Evolutionary conservation across 2,113 vertebrate genomes (phyloP).

Genomic region (Strix aluco): DNA sequence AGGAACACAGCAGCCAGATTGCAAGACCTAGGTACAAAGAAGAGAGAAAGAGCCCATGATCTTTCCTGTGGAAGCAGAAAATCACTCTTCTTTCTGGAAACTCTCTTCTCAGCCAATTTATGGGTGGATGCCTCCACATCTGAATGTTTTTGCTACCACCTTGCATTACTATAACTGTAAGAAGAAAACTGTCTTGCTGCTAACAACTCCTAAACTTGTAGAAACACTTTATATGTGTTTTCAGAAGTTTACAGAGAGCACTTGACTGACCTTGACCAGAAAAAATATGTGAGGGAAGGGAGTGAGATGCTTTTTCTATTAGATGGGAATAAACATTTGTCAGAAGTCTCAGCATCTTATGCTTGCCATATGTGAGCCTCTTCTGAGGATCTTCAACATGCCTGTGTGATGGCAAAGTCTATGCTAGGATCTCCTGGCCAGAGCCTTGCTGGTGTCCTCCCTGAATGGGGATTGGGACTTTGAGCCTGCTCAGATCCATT

Average conservation of each 20-base stretch:
- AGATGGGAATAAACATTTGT: neutral
- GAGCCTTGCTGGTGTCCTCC: neutral
- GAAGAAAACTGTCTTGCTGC: neutral
- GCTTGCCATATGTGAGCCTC: neutral
- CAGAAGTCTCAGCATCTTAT: neutral
- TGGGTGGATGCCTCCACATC: neutral
- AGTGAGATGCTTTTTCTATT: neutral
- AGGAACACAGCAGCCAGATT: neutral
- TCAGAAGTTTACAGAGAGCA: neutral
- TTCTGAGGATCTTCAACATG: neutral
- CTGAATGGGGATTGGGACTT: neutral
- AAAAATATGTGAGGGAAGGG: neutral
- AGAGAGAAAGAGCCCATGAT: neutral
- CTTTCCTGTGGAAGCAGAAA: neutral
- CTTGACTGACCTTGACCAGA: neutral
- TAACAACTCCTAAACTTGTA: neutral
- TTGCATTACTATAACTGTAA: neutral
- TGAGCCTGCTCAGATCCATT: neutral
- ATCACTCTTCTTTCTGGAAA: neutral
- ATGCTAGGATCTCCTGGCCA: neutral
- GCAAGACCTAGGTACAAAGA: neutral
- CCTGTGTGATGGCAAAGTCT: neutral
- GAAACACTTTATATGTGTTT: neutral
- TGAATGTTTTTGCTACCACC: neutral
- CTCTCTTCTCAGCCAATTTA: neutral